phyloP scores from a whole-genome alignment of 2,113 vertebrate species.

The Vireo altiloquus region DNA sequence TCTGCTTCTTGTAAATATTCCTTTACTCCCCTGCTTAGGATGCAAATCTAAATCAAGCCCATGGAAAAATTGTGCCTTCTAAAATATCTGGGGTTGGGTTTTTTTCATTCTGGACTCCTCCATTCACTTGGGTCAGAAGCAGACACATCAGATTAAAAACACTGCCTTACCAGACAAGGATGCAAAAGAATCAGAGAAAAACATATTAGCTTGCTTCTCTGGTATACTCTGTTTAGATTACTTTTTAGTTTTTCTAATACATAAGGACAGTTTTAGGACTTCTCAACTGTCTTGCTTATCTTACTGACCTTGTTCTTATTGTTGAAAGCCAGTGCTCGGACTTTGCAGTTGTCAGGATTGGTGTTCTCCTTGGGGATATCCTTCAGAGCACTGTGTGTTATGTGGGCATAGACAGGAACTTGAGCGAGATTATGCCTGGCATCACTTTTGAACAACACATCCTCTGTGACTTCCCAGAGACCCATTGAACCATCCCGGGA shows the following conservation, averaged over 20 bases:
- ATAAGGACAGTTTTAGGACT: neutral
- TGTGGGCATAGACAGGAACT: slow-evolving; percentile 91
- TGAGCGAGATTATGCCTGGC: slow-evolving; percentile 78
- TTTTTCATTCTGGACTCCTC: neutral
- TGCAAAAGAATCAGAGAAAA: neutral
- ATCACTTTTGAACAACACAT: slow-evolving; percentile 83
- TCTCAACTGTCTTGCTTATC: neutral
- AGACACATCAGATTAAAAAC: neutral
- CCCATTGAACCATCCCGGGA: slow-evolving; percentile 98
- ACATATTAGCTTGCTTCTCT: neutral
- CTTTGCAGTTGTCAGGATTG: slow-evolving; percentile 96
- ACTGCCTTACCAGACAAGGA: neutral
- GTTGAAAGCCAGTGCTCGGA: slow-evolving; percentile 95
- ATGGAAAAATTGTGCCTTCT: neutral
- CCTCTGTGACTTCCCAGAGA: slow-evolving; percentile 94
- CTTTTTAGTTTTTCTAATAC: neutral
- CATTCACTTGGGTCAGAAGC: neutral
- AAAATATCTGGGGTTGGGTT: neutral
- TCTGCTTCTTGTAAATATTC: neutral
- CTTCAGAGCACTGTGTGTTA: slow-evolving; percentile 91
- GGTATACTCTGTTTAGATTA: neutral
- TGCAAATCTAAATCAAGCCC: neutral
- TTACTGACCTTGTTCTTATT: slow-evolving; percentile 88
- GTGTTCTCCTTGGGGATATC: slow-evolving; percentile 97
- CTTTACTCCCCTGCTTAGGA: neutral